Evolutionary conservation across 2,797 vertebrate genomes (phyloP).

Genomic region (Paratrypauchen microcephalus): DNA sequence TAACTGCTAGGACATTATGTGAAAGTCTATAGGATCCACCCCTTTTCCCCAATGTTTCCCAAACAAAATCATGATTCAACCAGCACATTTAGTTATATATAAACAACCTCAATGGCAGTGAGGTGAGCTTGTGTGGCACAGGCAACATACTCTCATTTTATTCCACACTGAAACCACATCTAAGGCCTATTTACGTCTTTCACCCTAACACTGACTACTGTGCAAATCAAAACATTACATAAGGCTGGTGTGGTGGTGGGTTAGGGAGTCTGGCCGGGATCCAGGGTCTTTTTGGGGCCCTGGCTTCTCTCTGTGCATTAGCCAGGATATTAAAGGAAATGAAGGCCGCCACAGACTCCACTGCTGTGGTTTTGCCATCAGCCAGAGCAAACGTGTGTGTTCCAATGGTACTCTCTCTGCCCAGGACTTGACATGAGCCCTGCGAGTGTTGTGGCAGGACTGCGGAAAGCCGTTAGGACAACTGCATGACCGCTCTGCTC

Average conservation of each 20-base stretch:
- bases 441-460: slow-evolving; percentile 46
- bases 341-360: slow-evolving; percentile 71
- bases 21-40: not conserved
- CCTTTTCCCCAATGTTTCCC: not conserved
- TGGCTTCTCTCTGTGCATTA: slow-evolving; percentile 76
- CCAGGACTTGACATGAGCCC: slow-evolving; percentile 60
- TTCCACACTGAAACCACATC: slow-evolving; percentile 39
- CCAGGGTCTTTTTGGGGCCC: slow-evolving; percentile 67
- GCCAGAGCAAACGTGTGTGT: slow-evolving; percentile 72
- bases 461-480: slow-evolving; percentile 45
- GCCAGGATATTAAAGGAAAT: slow-evolving; percentile 81
- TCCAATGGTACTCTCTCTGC: slow-evolving; percentile 68
- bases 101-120: not conserved
- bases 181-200: slow-evolving; percentile 59
- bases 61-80: not conserved
- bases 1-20: not conserved
- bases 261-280: slow-evolving; percentile 62
- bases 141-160: slow-evolving; percentile 36
- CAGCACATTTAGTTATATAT: not conserved
- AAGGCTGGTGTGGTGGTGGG: slow-evolving; percentile 61
- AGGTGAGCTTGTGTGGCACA: slow-evolving; percentile 14
- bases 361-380: slow-evolving; percentile 75
- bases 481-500: slow-evolving; percentile 63
- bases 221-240: slow-evolving; percentile 71
- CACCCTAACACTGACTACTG: slow-evolving; percentile 48